A percentile compares a stretch with the other conserved stretches of the same genome.
These are phyloP conservation scores for Epizoanthus stellaris DNA, from an alignment of 92 coral and sea anemone species.

Conservation along the genomic window DNA sequence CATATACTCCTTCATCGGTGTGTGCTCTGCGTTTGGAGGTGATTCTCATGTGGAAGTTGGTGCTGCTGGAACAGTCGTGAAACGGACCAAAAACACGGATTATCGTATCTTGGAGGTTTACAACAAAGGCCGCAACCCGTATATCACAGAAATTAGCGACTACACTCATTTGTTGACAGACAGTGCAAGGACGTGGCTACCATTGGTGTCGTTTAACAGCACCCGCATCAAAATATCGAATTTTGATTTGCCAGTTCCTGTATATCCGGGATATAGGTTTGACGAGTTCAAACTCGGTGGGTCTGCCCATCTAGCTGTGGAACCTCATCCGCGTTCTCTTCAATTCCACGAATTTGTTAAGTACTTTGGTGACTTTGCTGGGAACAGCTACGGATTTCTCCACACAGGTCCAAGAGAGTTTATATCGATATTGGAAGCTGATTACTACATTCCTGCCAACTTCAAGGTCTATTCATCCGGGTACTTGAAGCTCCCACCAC, in stretches of 20 bases:
- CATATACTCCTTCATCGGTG: constrained; percentile 47
- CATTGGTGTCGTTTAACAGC: constrained; percentile 24
- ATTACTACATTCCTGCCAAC: constrained; percentile 59
- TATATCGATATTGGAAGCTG: constrained; percentile 37
- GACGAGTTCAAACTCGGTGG: constrained; percentile 66
- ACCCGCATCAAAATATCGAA: constrained; percentile 28
- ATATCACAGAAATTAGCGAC: constrained; percentile 35
- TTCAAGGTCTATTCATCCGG: constrained; percentile 62
- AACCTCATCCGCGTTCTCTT: constrained; percentile 40
- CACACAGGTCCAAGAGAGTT: constrained; percentile 70
- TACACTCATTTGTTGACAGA: constrained; percentile 48
- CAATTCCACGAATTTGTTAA: constrained; percentile 48
- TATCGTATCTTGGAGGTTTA: constrained; percentile 53
- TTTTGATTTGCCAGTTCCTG: constrained; percentile 18
- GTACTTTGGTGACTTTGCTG: constrained; percentile 50
- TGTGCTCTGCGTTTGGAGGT: constrained; percentile 58
- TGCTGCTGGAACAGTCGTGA: constrained; percentile 73
- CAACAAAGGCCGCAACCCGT: constrained; percentile 66
- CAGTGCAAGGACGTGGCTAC: constrained; percentile 75
- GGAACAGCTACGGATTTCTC: constrained; percentile 59
- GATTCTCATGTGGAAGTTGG: constrained; percentile 67
- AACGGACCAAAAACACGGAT: constrained; percentile 14
- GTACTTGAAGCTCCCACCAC: constrained; percentile 58
- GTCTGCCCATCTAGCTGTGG: constrained; percentile 65
- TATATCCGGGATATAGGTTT: constrained; percentile 47